Evolutionary conservation across 2,888 invertebrate species (phyloP), one percentile per base, ranked within the genome.

Genomic region (Schizotus pectinicornis): DNA sequence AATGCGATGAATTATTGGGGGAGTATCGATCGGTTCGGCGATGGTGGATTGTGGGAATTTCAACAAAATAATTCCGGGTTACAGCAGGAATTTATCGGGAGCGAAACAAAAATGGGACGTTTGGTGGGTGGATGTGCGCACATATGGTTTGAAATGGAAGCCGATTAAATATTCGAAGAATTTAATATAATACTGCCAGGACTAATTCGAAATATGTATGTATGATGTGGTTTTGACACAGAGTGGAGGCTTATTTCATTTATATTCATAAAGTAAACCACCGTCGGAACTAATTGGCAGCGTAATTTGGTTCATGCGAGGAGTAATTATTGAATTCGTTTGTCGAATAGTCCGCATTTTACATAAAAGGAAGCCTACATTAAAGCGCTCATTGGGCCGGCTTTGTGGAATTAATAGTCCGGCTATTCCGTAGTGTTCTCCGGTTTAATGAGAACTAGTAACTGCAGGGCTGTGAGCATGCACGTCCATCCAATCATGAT

Each of bases 311-410:
- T 45, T 36, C 49, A 52, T 37, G 53, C 49, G 34, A 49, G 53
- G 49, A 53, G 53, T 56, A 60, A 60, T 60, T 53, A 60, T 56
- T 56, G 59, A 59, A 59, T 55, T 59, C 54, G 54, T 55, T 59
- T 59, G 58, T 49, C 43, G 54, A 54, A 58, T 48, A 42, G 31
- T 49, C 48, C 34, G 38, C 33, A 41, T 35, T 38, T 49, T 32
- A 48, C 32, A 32, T 41, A 59, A 45, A 59, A 59, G 47, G 39
- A 39, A 33, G 7, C 14, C 36, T 11, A n/a, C 33, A 45, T 37
- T 36, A 6, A 6, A 9, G 14, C 31, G 7, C 8, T 33, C 3
- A 12, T 45, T 45, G 12, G 1, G 31, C 34, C 3, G 11, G 14
- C 13, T 43, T 43, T 43, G 7, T 43, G 31, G 31, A 43, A 45